These are phyloP conservation scores for Furnarius figulus DNA, from an alignment of 2,113 vertebrate species.

Conservation along the genomic window DNA sequence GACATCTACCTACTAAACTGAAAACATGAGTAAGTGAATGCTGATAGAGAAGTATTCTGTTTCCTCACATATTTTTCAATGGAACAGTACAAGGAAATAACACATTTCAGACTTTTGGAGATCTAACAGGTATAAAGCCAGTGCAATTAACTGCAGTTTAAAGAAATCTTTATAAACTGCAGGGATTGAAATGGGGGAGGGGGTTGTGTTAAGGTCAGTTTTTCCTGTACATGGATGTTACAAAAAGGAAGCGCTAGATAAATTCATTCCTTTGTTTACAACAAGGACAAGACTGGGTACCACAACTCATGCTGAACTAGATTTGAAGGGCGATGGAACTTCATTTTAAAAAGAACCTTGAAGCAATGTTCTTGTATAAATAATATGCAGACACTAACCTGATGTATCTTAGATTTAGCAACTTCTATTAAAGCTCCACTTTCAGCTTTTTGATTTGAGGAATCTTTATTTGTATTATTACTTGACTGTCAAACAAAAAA, in stretches of 20 bases:
- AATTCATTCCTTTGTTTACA: not conserved
- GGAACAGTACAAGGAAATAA: not conserved
- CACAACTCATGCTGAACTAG: not conserved
- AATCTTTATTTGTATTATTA: slow-evolving; percentile 85
- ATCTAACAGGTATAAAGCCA: not conserved
- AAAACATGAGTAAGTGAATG: not conserved
- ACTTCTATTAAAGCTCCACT: slow-evolving; percentile 87
- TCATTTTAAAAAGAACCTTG: not conserved
- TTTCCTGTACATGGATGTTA: not conserved
- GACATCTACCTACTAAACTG: not conserved
- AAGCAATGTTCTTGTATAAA: not conserved
- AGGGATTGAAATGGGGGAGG: not conserved
- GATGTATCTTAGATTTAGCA: slow-evolving; percentile 95
- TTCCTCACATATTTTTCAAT: not conserved
- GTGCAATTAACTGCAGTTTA: not conserved
- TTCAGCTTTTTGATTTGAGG: slow-evolving; percentile 84
- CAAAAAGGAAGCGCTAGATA: not conserved
- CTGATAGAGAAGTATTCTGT: not conserved
- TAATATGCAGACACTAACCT: slow-evolving; percentile 71
- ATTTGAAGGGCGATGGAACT: not conserved
- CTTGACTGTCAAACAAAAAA: slow-evolving; percentile 67
- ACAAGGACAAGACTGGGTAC: not conserved
- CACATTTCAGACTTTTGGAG: not conserved
- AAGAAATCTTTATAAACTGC: not conserved
- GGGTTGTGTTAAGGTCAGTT: not conserved